phyloP scores from a whole-genome alignment of 1,140 invertebrate species.

The Bombus confusus region DNA sequence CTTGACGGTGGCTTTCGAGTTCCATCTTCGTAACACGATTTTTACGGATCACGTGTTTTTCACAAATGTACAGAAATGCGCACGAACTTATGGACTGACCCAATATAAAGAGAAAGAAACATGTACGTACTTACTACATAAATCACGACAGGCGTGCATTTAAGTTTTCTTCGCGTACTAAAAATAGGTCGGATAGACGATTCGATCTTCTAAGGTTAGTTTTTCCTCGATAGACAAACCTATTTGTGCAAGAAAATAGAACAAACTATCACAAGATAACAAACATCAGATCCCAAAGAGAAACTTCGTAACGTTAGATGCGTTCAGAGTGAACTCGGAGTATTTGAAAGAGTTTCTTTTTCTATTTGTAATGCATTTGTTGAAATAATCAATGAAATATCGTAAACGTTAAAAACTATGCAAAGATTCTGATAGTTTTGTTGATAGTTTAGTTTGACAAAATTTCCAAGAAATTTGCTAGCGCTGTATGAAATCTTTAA shows the following conservation, averaged over 20 bases:
- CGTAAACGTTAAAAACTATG: no score
- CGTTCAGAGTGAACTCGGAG: no score
- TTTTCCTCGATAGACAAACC: neutral
- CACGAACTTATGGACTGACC: neutral
- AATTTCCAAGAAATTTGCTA: no score
- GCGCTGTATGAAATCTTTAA: no score
- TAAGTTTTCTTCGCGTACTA: neutral
- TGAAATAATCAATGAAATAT: no score
- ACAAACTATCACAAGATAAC: neutral
- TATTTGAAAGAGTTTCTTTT: neutral
- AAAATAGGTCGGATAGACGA: neutral
- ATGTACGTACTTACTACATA: constrained; percentile 1
- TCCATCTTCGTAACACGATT: neutral
- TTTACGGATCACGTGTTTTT: neutral
- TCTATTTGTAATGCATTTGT: no score
- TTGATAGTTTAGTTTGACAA: no score
- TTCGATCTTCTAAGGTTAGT: neutral
- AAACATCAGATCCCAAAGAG: neutral
- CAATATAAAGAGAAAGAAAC: neutral
- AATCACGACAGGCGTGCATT: neutral
- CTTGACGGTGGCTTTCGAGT: neutral
- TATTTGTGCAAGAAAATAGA: neutral
- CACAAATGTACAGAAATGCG: neutral
- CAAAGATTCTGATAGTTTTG: no score
- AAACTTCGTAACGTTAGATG: neutral